Conservation (phyloP, 2,113 vertebrate species). For the Pseudolaguvia tuberculata region DNA sequence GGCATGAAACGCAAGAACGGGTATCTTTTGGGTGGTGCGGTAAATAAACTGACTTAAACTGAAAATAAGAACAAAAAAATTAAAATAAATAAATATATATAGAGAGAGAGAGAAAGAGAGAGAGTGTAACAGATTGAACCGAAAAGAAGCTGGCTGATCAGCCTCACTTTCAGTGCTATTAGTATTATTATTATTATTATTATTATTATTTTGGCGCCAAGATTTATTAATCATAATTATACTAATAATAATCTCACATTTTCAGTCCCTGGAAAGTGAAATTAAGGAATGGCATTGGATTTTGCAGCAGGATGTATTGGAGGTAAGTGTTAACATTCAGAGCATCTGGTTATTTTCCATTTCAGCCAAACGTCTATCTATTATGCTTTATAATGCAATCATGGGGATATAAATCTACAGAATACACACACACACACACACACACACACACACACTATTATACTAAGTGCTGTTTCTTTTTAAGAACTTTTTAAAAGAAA, state of each 20-base stretch:
- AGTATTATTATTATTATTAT: not conserved
- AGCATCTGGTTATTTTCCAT: not conserved
- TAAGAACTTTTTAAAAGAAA: too few relatives aligned
- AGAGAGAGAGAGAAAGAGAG: too few relatives aligned
- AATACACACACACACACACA: not conserved
- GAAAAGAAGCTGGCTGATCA: slow-evolving; percentile 1
- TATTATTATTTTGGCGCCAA: not conserved
- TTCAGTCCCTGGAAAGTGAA: not conserved
- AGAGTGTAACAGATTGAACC: not conserved
- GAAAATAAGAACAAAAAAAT: too few relatives aligned
- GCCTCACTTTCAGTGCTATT: too few relatives aligned
- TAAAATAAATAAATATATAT: too few relatives aligned
- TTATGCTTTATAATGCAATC: not conserved
- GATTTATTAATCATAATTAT: not conserved
- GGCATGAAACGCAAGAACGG: not conserved
- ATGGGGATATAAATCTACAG: not conserved
- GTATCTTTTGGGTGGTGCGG: slow-evolving; percentile 4
- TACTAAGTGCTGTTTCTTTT: not conserved
- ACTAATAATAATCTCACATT: not conserved
- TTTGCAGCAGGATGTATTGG: slow-evolving; percentile 69
- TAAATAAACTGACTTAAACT: too few relatives aligned
- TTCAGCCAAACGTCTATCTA: not conserved
- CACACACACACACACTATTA: not conserved
- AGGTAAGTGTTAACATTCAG: slow-evolving; percentile 58
- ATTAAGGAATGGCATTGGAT: slow-evolving; percentile 66